These are phyloP conservation scores for Thereva unica DNA, from an alignment of 2,888 invertebrate species.

Conservation along the genomic window DNA sequence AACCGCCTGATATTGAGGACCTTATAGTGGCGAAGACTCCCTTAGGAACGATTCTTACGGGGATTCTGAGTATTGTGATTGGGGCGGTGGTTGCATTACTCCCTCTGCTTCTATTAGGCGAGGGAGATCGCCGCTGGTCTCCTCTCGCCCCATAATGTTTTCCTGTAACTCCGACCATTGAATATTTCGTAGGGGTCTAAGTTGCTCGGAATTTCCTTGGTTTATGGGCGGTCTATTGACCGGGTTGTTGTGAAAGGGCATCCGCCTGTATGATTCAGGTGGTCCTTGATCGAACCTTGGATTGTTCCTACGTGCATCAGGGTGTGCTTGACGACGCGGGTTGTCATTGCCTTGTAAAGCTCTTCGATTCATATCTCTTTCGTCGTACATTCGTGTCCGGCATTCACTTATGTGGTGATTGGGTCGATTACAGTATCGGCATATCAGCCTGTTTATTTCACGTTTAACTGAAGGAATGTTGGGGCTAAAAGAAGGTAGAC, in stretches of 20 bases:
- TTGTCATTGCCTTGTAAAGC: background rate
- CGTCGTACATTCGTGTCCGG: background rate
- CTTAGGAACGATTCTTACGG: background rate
- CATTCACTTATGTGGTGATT: conserved; percentile 6
- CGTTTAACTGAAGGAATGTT: background rate
- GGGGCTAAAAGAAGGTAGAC: background rate
- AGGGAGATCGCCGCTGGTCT: background rate
- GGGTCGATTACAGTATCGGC: conserved; percentile 11
- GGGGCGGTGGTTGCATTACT: background rate
- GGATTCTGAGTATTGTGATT: background rate
- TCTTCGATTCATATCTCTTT: background rate
- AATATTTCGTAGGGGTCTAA: conserved; percentile 6
- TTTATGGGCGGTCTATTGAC: background rate
- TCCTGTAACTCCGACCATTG: conserved; percentile 3
- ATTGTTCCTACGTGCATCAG: background rate
- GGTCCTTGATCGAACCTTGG: background rate
- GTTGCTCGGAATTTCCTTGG: background rate
- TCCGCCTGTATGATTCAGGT: background rate
- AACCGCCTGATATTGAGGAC: conserved; percentile 1
- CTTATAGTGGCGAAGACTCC: background rate
- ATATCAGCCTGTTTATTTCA: conserved; percentile 1
- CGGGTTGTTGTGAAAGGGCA: too few species aligned
- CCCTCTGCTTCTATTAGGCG: background rate
- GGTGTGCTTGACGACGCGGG: background rate
- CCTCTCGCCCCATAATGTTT: conserved; percentile 8